Evolutionary conservation across 2,888 invertebrate genomes (phyloP).

Genomic region (Nudaria mundana): DNA sequence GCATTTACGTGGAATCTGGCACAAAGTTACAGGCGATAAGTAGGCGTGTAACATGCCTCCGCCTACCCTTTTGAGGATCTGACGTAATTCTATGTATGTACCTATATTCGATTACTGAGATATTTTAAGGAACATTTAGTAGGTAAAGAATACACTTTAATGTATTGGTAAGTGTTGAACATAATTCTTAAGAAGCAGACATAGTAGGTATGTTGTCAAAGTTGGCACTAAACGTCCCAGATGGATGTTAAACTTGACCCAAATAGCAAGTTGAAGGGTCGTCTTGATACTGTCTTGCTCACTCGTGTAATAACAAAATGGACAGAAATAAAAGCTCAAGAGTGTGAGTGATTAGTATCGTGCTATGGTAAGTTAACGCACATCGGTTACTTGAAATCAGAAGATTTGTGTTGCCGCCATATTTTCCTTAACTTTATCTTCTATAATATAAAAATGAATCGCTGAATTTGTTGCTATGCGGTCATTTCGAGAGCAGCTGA

Average conservation of each 20-base stretch:
- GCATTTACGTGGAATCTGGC: no score
- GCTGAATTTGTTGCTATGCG: no score
- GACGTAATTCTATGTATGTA: no score
- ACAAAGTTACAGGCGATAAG: no score
- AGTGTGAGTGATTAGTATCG: conserved; percentile 31
- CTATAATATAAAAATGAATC: no score
- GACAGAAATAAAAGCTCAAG: conserved; percentile 11
- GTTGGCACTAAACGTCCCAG: conserved; percentile 47
- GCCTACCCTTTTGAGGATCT: no score
- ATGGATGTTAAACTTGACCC: conserved; percentile 58
- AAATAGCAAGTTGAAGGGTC: conserved; percentile 35
- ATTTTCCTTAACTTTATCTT: not conserved
- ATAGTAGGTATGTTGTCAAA: conserved; percentile 45
- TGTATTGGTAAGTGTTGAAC: no score
- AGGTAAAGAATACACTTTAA: no score
- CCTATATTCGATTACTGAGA: no score
- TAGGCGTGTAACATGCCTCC: no score
- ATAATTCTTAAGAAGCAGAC: conserved; percentile 29
- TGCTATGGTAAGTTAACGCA: conserved; percentile 12
- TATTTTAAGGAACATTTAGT: no score
- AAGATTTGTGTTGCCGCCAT: conserved; percentile 6
- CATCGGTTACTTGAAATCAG: conserved; percentile 14
- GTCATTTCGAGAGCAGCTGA: no score
- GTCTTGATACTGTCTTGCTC: conserved; percentile 16
- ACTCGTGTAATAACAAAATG: conserved; percentile 5